Evolutionary conservation across 2,888 invertebrate species (phyloP).

Genomic region (Halictus quadricinctus): DNA sequence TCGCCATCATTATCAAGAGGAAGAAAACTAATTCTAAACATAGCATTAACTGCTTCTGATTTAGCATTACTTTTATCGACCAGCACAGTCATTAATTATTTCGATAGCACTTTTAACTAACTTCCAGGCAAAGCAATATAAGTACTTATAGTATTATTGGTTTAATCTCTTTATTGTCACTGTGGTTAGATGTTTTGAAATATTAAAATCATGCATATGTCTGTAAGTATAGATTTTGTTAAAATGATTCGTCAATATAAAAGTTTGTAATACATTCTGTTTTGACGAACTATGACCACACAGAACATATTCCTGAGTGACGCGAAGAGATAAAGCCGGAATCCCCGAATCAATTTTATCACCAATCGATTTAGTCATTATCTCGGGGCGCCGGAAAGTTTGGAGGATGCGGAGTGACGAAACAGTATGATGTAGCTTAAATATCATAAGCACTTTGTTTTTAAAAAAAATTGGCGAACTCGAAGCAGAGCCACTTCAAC

Average conservation of each 20-base stretch:
- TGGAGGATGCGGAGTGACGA: neutral
- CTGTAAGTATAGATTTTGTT: neutral
- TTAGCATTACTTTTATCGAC: neutral
- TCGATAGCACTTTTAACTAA: neutral
- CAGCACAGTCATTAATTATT: neutral
- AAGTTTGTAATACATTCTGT: neutral
- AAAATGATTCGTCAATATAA: neutral
- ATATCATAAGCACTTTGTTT: conserved; percentile 7
- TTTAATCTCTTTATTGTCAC: neutral
- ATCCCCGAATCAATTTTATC: neutral
- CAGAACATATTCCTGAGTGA: neutral
- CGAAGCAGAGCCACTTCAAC: neutral
- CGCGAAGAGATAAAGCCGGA: neutral
- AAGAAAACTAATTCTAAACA: neutral
- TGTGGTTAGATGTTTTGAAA: neutral
- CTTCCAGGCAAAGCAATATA: neutral
- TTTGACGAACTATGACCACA: neutral
- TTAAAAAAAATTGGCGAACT: neutral
- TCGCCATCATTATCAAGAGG: neutral
- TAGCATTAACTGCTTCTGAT: neutral
- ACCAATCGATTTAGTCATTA: neutral
- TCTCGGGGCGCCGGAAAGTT: neutral
- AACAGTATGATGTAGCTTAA: neutral
- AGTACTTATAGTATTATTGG: neutral
- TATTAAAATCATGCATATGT: neutral